Base-by-base conservation (phyloP, 2,888 invertebrate genomes). In the Tribolium freemani region DNA sequence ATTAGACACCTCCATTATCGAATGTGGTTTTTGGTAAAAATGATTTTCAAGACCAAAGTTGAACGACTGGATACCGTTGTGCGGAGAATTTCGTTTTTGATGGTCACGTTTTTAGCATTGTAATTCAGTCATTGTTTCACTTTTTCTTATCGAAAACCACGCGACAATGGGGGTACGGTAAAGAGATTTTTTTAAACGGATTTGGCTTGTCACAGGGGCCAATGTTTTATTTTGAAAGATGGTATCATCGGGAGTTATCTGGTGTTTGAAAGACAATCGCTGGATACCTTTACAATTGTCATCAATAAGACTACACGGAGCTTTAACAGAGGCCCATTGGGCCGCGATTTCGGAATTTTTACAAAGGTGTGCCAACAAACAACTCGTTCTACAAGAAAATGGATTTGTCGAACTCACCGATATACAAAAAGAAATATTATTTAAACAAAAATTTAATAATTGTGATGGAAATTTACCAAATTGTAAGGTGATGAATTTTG, bases 241-340 rank as follows among this genome's bases (percentile, higher is more conserved):
- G 91, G 90, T 91, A 85, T 90, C 91, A 77, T 88, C 90, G 85
- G 90, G 90, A 85, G 91, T 91, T 80, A 91, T 91, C 84, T 91
- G 91, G 91, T 91, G 91, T 88, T 88, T 90, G 84, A 90, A 91
- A 86, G 90, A 91, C 87, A 90, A 91, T 87, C 90, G 90, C 84
- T 90, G 91, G 88, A 89, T 91, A 84, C 91, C 92, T 77, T 89
- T 91, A 76, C 91, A 91, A 84, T 88, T 92, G 78, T 91, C 91
- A 72, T 91, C 91, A 80, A 91, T 92, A 77, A 88, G 91, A 79
- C 88, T 92, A 80, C 91, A 91, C 84, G 91, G 91, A 73, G 89
- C 89, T 72, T 88, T 91, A 73, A 91, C 91, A 26, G 90, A 90
- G 80, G 91, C 91, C 57, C 91, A 91, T 81, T 90, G 91, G 87